phyloP scores from a whole-genome alignment of 2,113 vertebrate species.

The Trachemys scripta region DNA sequence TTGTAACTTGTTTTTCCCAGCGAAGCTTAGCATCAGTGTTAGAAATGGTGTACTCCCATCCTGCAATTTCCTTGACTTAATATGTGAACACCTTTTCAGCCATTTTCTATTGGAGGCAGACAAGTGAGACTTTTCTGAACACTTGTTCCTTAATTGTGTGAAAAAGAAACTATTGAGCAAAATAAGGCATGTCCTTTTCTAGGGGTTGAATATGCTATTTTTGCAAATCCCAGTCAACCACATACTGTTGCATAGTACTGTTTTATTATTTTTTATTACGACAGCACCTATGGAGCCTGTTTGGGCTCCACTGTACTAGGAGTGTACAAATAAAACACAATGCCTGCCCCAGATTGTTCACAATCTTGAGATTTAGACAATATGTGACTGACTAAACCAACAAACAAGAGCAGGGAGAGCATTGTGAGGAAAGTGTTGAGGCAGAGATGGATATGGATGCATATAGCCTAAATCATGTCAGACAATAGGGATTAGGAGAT shows the following conservation, averaged over 20 bases:
- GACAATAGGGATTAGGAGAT: conserved; percentile 13
- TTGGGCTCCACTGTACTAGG: not conserved
- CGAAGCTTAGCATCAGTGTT: not conserved
- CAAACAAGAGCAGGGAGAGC: not conserved
- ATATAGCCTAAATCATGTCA: not conserved
- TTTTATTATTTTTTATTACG: not conserved
- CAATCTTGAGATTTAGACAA: not conserved
- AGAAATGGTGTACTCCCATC: not conserved
- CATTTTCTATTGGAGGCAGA: not conserved
- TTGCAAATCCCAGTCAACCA: not conserved
- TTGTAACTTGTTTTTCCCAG: not conserved
- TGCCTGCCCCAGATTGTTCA: too few relatives aligned
- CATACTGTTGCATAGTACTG: not conserved
- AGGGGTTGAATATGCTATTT: not conserved
- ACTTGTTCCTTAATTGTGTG: not conserved
- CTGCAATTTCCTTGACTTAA: not conserved
- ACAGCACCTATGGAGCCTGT: not conserved
- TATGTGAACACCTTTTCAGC: not conserved
- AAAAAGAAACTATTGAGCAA: not conserved
- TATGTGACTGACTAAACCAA: not conserved
- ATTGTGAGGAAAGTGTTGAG: not conserved
- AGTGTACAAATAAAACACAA: not conserved
- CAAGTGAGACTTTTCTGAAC: not conserved
- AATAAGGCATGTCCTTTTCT: not conserved
- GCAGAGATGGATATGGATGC: fast-evolving